phyloP scores from a whole-genome alignment of 2,797 vertebrate species.

The Semaprochilodus insignis region DNA sequence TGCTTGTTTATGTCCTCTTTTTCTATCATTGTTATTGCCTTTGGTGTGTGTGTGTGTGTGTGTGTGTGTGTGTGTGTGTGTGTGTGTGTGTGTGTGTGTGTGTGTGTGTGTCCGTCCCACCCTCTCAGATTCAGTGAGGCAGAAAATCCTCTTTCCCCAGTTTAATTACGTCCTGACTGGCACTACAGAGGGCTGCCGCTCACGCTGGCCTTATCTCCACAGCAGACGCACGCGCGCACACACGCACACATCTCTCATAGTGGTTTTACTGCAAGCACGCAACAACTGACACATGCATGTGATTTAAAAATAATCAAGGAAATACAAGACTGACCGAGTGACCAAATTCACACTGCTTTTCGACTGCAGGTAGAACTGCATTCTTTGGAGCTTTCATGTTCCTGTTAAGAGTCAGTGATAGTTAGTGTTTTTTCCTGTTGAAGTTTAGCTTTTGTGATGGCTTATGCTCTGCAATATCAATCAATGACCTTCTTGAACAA shows the following conservation, averaged over 20 bases:
- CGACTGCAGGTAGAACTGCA: background rate
- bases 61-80: conserved; percentile 25
- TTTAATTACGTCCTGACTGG: conserved; percentile 61
- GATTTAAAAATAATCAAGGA: background rate
- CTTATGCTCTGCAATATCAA: background rate
- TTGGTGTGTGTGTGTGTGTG: conserved; percentile 46
- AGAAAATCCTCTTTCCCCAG: conserved; percentile 64
- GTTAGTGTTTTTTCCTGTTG: background rate
- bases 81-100: conserved; percentile 45
- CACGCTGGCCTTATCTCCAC: conserved; percentile 55
- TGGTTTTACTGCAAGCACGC: conserved; percentile 35
- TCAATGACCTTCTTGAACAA: conserved; percentile 14
- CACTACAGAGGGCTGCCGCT: conserved; percentile 57
- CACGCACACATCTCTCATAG: conserved; percentile 24
- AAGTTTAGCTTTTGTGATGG: background rate
- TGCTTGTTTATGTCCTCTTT: conserved; percentile 36
- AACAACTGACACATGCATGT: conserved; percentile 15
- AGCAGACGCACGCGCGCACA: conserved; percentile 27
- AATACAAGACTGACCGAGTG: conserved; percentile 2
- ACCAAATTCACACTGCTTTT: background rate
- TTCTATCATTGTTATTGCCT: conserved; percentile 52
- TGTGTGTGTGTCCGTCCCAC: conserved; percentile 25
- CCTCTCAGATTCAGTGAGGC: conserved; percentile 58
- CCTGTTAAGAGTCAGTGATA: background rate
- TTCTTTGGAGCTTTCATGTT: background rate